Percentiles rank a stretch among this genome's conserved stretches.
Evolutionary conservation across 2,113 vertebrate species (phyloP).

Genomic region (Nothobranchius kuhntae): DNA sequence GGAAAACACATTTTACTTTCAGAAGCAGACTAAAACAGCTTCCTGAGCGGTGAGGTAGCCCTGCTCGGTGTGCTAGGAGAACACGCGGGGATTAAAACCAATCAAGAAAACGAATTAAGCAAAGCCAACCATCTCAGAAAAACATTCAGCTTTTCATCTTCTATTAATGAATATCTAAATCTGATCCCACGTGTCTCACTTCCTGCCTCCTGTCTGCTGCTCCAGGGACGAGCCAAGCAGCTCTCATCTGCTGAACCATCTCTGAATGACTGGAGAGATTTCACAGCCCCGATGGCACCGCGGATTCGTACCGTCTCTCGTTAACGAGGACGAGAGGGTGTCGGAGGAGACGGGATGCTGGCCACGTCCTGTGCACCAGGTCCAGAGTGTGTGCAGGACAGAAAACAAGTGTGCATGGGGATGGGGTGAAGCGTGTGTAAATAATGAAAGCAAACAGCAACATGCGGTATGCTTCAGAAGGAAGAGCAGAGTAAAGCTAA

Average conservation of each 20-base stretch:
- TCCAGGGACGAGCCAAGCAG: constrained; percentile 26
- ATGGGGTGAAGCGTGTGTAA: constrained; percentile 28
- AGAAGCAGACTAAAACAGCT: too few relatives aligned
- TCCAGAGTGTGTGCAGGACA: constrained; percentile 33
- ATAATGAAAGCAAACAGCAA: constrained; percentile 39
- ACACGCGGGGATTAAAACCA: too few relatives aligned
- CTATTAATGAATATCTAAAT: constrained; percentile 22
- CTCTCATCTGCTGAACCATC: constrained; percentile 29
- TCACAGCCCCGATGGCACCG: constrained; percentile 52
- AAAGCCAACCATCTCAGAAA: background rate
- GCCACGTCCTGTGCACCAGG: constrained; percentile 43
- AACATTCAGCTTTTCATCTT: background rate
- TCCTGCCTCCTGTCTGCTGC: constrained; percentile 21
- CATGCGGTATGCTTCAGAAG: constrained; percentile 4
- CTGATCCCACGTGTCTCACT: constrained; percentile 20
- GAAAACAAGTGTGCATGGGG: constrained; percentile 9
- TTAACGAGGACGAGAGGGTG: constrained; percentile 62
- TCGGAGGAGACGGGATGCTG: constrained; percentile 54
- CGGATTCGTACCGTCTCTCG: constrained; percentile 46
- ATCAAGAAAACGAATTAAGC: background rate
- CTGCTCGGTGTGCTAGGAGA: too few relatives aligned
- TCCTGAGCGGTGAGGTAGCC: too few relatives aligned
- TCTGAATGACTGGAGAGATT: constrained; percentile 44
- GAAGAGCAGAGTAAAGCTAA: background rate
- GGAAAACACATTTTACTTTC: too few relatives aligned